Evolutionary conservation across 2,797 vertebrate genomes (phyloP).

Genomic region (Etheostoma nigrum): DNA sequence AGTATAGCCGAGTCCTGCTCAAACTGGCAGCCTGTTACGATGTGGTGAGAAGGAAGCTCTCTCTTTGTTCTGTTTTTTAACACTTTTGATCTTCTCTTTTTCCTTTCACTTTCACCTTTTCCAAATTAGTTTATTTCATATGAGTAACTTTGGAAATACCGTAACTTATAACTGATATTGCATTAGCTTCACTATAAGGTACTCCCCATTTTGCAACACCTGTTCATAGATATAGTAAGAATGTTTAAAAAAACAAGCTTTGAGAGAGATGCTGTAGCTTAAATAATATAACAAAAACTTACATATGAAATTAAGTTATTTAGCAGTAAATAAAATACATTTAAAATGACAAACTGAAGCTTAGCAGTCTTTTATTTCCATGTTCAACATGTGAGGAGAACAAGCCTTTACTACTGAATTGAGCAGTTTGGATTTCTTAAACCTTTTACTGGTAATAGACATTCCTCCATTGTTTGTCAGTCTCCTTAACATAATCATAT

Average conservation of each 20-base stretch:
- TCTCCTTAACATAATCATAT: neutral
- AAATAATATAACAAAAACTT: neutral
- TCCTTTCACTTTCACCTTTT: neutral
- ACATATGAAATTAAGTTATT: neutral
- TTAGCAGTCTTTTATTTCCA: neutral
- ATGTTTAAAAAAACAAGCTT: neutral
- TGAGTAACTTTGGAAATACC: neutral
- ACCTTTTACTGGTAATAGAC: neutral
- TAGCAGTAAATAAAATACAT: neutral
- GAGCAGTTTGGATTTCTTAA: neutral
- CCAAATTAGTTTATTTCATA: neutral
- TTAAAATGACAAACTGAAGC: neutral
- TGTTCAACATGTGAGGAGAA: neutral
- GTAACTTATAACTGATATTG: neutral
- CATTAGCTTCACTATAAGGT: neutral
- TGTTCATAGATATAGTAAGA: neutral
- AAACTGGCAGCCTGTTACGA: slow-evolving; percentile 95
- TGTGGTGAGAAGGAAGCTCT: slow-evolving; percentile 87
- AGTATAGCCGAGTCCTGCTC: slow-evolving; percentile 90
- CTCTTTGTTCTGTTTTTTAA: neutral
- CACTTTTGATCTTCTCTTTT: neutral
- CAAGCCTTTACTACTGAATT: neutral
- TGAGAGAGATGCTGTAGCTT: neutral
- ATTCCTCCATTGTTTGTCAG: neutral
- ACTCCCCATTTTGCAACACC: neutral